Conservation (phyloP, 2,797 vertebrate genomes). For the Peromyscus melanophrys region DNA sequence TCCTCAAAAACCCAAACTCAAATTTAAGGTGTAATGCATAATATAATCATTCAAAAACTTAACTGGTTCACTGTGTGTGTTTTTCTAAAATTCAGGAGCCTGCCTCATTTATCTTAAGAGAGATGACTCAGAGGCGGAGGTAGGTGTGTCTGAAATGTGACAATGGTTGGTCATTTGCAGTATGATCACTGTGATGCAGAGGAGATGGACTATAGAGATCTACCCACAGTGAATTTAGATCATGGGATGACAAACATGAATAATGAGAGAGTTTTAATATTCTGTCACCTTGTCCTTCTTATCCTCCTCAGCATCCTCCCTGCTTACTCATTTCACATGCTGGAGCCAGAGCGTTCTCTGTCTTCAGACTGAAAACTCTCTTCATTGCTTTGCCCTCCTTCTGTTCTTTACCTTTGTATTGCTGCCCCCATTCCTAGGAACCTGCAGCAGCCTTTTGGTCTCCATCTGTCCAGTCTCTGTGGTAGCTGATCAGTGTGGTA, state of each 20-base stretch:
- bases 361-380: not conserved
- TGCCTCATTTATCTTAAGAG: not conserved
- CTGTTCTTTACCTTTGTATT: not conserved
- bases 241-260: not conserved
- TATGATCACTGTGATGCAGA: not conserved
- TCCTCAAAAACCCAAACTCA: not conserved
- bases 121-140: not conserved
- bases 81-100: not conserved
- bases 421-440: not conserved
- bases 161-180: not conserved
- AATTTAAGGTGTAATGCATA: not conserved
- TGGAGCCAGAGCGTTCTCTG: no score
- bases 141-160: not conserved
- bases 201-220: not conserved
- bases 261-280: not conserved
- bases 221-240: not conserved
- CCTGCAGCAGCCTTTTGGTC: not conserved
- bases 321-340: not conserved
- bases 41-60: not conserved
- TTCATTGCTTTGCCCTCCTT: not conserved
- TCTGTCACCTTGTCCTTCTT: not conserved
- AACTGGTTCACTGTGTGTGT: not conserved
- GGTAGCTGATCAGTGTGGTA: not conserved
- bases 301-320: not conserved
- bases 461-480: not conserved